These are phyloP conservation scores for Sander vitreus DNA, from an alignment of 2,113 vertebrate species.

Conservation along the genomic window DNA sequence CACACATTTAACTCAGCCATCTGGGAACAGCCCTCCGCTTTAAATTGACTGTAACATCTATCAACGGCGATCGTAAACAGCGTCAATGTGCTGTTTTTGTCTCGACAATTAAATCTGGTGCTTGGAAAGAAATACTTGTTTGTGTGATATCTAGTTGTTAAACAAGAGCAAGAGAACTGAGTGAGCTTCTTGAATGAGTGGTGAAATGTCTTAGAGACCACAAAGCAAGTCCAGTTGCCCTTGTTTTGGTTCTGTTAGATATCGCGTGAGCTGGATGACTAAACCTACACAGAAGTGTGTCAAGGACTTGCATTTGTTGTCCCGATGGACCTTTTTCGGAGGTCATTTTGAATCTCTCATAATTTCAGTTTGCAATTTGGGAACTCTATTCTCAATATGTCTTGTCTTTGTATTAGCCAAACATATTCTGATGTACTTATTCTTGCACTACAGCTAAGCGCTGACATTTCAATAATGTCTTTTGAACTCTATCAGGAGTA, in stretches of 20 bases:
- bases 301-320: neutral
- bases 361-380: neutral
- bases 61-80: conserved; percentile 55
- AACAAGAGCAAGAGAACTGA: neutral
- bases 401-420: neutral
- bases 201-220: conserved; percentile 5
- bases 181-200: neutral
- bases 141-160: conserved; percentile 9
- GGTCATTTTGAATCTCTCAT: neutral
- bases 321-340: neutral
- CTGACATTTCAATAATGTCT: conserved; percentile 21
- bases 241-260: conserved; percentile 40
- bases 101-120: conserved; percentile 44
- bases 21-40: conserved; percentile 52
- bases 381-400: neutral
- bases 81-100: conserved; percentile 31
- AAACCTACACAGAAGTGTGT: neutral
- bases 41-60: conserved; percentile 57
- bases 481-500: conserved; percentile 16
- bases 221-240: conserved; percentile 29
- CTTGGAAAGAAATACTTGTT: conserved; percentile 4
- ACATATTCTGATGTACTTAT: conserved; percentile 1
- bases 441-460: neutral
- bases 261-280: conserved; percentile 16
- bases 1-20: conserved; percentile 58